Evolutionary conservation across 1,140 invertebrate species (phyloP).

Genomic region (Neodiprion lecontei): DNA sequence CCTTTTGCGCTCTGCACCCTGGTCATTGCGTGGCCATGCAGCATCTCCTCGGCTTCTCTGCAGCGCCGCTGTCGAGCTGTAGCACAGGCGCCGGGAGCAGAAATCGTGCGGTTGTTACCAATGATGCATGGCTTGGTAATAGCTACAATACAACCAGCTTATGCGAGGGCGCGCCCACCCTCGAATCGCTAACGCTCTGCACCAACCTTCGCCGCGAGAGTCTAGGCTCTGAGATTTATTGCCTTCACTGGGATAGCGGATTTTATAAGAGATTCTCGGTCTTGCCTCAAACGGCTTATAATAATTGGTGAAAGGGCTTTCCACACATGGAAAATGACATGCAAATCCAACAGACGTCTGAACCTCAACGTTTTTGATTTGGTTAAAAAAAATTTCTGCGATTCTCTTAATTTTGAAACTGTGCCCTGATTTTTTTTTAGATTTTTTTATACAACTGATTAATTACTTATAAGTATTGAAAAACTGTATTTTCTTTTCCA

Average conservation of each 20-base stretch:
- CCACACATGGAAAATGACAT: too few relatives aligned
- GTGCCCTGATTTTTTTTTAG: neutral
- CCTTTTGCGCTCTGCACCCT: conserved; percentile 36
- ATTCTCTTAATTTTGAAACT: conserved; percentile 16
- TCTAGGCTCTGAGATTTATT: conserved; percentile 59
- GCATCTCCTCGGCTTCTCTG: neutral
- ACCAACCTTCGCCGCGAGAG: conserved; percentile 24
- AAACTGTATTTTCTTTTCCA: too few relatives aligned
- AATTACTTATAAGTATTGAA: too few relatives aligned
- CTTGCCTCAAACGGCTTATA: conserved; percentile 60
- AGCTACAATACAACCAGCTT: conserved; percentile 63
- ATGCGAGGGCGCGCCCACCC: conserved; percentile 56
- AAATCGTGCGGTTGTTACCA: conserved; percentile 54
- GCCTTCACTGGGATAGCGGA: conserved; percentile 57
- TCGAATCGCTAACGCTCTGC: conserved; percentile 4
- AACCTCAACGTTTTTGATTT: too few relatives aligned
- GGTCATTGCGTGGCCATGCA: neutral
- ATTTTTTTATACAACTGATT: too few relatives aligned
- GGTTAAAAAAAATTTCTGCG: too few relatives aligned
- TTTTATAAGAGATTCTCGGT: conserved; percentile 57
- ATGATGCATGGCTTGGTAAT: conserved; percentile 63
- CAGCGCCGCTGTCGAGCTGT: neutral
- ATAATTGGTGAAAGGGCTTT: conserved; percentile 53
- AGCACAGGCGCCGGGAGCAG: conserved; percentile 6
- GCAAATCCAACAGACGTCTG: too few relatives aligned